These are phyloP conservation scores for Phylloscopus whistleri DNA, from an alignment of 2,113 vertebrate genomes.

Conservation along the genomic window DNA sequence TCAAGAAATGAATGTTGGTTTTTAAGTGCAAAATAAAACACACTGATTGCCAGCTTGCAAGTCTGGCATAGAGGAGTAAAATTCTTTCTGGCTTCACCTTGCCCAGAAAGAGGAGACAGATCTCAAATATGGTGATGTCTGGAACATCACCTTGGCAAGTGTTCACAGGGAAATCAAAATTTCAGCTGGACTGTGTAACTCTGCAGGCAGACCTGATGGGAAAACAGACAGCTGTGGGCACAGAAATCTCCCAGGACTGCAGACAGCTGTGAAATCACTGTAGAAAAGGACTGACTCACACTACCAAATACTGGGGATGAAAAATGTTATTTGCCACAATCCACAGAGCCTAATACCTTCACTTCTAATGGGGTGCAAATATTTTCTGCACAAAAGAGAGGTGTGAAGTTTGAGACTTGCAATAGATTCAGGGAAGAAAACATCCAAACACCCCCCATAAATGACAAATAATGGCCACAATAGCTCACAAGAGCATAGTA, in stretches of 20 bases:
- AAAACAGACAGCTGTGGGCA: neutral
- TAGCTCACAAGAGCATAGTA: neutral
- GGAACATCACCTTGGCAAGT: neutral
- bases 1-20: neutral
- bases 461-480: neutral
- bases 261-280: neutral
- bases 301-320: rapidly evolving
- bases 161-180: neutral
- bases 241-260: neutral
- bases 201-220: neutral
- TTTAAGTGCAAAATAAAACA: neutral
- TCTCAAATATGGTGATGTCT: neutral
- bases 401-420: neutral
- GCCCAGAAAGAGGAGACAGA: neutral
- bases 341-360: neutral
- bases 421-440: neutral
- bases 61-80: neutral
- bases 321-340: neutral
- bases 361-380: neutral
- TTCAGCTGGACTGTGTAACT: neutral
- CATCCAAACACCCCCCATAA: neutral
- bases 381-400: neutral
- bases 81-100: neutral
- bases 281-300: neutral
- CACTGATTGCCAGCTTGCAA: neutral